Conservation (phyloP, 2,113 vertebrate genomes). For the Chionodraco myersi region DNA sequence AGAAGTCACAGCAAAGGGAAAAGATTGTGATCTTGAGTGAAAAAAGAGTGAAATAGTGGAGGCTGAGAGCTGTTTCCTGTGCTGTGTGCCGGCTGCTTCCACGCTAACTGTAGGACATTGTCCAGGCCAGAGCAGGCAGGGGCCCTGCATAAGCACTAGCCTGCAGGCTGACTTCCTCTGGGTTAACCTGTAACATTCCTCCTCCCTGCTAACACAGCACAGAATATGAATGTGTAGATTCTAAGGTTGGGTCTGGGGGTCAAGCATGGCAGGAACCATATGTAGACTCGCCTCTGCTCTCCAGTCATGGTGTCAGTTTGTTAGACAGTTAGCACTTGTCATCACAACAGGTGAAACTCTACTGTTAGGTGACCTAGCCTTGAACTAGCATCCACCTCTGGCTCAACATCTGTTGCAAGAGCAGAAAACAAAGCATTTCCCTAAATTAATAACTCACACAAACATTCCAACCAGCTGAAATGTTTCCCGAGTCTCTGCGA, state of each 20-base stretch:
- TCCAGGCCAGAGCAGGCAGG: conserved; percentile 66
- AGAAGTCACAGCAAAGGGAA: not conserved
- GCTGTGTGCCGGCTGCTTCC: conserved; percentile 51
- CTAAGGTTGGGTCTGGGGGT: conserved; percentile 46
- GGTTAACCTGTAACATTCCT: conserved; percentile 73
- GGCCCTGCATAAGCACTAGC: conserved; percentile 58
- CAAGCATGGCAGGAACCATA: conserved; percentile 78
- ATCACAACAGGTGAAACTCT: conserved; percentile 78
- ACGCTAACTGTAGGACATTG: conserved; percentile 67
- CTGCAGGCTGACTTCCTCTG: conserved; percentile 72
- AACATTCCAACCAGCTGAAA: conserved; percentile 39
- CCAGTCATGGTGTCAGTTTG: conserved; percentile 27
- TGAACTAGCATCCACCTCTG: conserved; percentile 54
- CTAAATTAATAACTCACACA: conserved; percentile 35
- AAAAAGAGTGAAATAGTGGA: conserved; percentile 13
- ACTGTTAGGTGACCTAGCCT: conserved; percentile 51
- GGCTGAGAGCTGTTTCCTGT: conserved; percentile 60
- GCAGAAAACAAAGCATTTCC: conserved; percentile 21
- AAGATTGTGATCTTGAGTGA: conserved; percentile 37
- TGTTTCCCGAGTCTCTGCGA: conserved; percentile 18
- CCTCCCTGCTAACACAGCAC: conserved; percentile 38
- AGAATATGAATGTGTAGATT: conserved; percentile 36
- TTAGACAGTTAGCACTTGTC: conserved; percentile 74
- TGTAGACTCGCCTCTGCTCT: conserved; percentile 72
- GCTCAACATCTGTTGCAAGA: conserved; percentile 48